Conservation (phyloP, 2,797 vertebrate species). For the Hoplostethus atlanticus region DNA sequence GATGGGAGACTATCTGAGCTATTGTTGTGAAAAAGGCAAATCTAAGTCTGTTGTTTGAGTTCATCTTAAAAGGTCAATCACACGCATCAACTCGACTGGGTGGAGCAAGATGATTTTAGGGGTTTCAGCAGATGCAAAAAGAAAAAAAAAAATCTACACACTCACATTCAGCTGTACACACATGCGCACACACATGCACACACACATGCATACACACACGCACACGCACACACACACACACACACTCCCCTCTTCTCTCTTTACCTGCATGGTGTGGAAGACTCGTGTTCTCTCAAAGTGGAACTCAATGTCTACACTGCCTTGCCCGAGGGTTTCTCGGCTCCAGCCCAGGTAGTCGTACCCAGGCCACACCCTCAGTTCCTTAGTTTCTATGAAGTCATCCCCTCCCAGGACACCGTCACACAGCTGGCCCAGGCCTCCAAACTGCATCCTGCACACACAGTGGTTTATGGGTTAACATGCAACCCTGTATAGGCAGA, state of each 20-base stretch:
- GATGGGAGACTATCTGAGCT: constrained; percentile 29
- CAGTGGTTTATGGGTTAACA: constrained; percentile 4
- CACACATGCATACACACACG: constrained; percentile 3
- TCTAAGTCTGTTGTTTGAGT: constrained; percentile 13
- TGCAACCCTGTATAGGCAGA: constrained; percentile 3
- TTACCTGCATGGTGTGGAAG: constrained; percentile 87
- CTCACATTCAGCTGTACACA: background rate
- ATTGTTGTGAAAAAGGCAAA: constrained; percentile 20
- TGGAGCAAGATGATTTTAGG: background rate
- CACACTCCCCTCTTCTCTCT: background rate
- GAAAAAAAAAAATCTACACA: constrained; percentile 6
- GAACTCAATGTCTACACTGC: constrained; percentile 92
- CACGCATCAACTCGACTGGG: background rate
- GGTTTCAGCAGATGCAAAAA: constrained; percentile 38
- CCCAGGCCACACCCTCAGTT: constrained; percentile 94
- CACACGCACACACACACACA: background rate
- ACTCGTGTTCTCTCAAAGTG: constrained; percentile 88
- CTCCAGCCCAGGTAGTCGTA: constrained; percentile 96
- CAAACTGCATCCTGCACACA: constrained; percentile 88
- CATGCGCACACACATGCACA: background rate
- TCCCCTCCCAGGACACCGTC: constrained; percentile 93
- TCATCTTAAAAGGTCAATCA: constrained; percentile 8
- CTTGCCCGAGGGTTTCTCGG: constrained; percentile 83
- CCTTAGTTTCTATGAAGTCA: constrained; percentile 90
- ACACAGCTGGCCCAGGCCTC: constrained; percentile 92